Evolutionary conservation across 2,113 vertebrate genomes (phyloP).

Genomic region (Aptenodytes forsteri): DNA sequence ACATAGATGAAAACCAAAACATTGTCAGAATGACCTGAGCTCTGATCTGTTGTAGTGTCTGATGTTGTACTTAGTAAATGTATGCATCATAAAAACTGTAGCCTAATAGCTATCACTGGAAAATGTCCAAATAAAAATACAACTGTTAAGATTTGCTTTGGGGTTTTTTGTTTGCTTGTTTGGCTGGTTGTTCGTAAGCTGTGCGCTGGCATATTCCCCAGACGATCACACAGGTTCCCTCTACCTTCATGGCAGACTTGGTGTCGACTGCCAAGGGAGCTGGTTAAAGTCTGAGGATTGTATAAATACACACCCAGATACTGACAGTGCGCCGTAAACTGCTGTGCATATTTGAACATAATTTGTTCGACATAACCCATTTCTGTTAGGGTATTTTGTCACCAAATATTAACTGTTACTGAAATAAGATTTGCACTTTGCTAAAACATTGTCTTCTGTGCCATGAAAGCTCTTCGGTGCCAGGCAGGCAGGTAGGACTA

Average conservation of each 20-base stretch:
- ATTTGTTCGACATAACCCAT: accelerated
- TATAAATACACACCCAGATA: background rate
- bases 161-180: background rate
- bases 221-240: background rate
- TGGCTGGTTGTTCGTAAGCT: background rate
- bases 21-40: constrained; percentile 66
- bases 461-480: accelerated
- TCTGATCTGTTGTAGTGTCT: constrained; percentile 80
- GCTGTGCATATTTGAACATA: background rate
- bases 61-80: constrained; percentile 87
- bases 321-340: background rate
- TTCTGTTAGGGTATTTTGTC: background rate
- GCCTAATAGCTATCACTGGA: constrained; percentile 84
- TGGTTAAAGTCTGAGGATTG: background rate
- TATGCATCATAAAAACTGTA: constrained; percentile 86
- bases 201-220: background rate
- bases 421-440: background rate
- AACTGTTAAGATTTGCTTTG: constrained; percentile 66
- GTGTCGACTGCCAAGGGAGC: background rate
- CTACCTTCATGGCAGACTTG: background rate
- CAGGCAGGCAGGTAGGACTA: background rate
- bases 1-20: constrained; percentile 67
- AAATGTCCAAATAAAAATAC: constrained; percentile 90
- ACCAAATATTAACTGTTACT: background rate
- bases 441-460: background rate